A percentile compares a stretch with the other conserved stretches of the same genome.
These are phyloP conservation scores for Epistrophe eligans DNA, from an alignment of 2,888 invertebrate species.

Conservation along the genomic window DNA sequence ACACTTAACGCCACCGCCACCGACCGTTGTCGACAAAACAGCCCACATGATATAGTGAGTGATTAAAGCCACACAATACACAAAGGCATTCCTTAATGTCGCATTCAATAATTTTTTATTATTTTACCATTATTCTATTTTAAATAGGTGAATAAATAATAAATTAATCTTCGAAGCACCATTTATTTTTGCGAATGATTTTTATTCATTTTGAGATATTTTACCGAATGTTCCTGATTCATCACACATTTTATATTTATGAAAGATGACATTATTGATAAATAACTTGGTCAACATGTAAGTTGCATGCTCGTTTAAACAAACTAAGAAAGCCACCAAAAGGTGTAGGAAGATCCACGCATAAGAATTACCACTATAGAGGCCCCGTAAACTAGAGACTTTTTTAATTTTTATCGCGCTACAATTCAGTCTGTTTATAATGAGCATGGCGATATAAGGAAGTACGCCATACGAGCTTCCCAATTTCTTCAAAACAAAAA, in stretches of 20 bases:
- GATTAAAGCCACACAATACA: slow-evolving; percentile 4
- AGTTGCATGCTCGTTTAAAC: not conserved
- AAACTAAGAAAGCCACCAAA: not conserved
- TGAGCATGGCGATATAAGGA: not conserved
- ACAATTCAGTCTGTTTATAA: not conserved
- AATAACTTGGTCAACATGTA: not conserved
- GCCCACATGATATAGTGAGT: slow-evolving; percentile 10
- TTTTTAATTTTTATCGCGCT: not conserved
- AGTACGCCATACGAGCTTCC: not conserved
- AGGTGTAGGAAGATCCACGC: not conserved
- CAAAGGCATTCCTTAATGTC: not conserved
- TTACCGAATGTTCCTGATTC: slow-evolving; percentile 45
- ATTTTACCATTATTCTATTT: not conserved
- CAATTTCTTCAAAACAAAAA: not conserved
- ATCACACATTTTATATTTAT: slow-evolving; percentile 32
- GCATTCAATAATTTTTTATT: not conserved
- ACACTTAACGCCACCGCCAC: slow-evolving; percentile 13
- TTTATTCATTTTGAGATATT: not conserved
- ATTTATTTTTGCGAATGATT: slow-evolving; percentile 3
- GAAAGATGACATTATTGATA: not conserved
- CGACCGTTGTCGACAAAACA: slow-evolving; percentile 14
- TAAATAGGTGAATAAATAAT: not conserved
- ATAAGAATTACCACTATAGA: not conserved
- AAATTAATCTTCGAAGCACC: slow-evolving; percentile 2
- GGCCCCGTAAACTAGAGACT: not conserved